Conservation (phyloP, 2,888 invertebrate genomes). For the Anthoptus insignis region DNA sequence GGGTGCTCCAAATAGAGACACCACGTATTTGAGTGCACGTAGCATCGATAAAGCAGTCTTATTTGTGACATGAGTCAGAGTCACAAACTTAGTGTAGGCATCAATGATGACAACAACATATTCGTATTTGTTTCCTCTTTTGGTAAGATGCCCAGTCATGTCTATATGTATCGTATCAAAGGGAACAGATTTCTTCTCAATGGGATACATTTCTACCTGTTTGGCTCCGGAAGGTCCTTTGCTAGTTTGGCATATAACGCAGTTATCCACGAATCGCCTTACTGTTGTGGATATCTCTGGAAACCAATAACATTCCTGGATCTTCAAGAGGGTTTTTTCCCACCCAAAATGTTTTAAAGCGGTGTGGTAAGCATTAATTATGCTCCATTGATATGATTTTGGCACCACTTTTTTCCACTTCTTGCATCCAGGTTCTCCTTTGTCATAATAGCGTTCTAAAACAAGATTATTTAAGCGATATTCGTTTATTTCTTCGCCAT, state of each 20-base stretch:
- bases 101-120: constrained; percentile 48
- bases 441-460: constrained; percentile 3
- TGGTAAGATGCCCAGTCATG: constrained; percentile 49
- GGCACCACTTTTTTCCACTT: constrained; percentile 41
- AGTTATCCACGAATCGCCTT: constrained; percentile 48
- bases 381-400: constrained; percentile 48
- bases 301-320: constrained; percentile 44
- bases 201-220: constrained; percentile 50
- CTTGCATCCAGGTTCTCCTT: constrained; percentile 3
- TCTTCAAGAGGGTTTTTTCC: constrained; percentile 35
- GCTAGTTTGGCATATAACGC: constrained; percentile 49
- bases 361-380: constrained; percentile 43
- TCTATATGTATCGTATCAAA: constrained; percentile 52
- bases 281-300: constrained; percentile 43
- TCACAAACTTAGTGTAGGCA: constrained; percentile 37
- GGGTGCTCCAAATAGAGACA: constrained; percentile 43
- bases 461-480: constrained; percentile 5
- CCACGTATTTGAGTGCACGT: constrained; percentile 27
- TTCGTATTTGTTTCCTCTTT: constrained; percentile 30
- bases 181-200: constrained; percentile 44
- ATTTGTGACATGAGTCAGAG: constrained; percentile 24
- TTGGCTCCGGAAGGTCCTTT: constrained; percentile 51
- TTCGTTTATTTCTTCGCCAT: not conserved
- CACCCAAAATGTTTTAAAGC: constrained; percentile 35
- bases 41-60: constrained; percentile 29